phyloP scores from a whole-genome alignment of 2,113 vertebrate species.

The Saimiri boliviensis region DNA sequence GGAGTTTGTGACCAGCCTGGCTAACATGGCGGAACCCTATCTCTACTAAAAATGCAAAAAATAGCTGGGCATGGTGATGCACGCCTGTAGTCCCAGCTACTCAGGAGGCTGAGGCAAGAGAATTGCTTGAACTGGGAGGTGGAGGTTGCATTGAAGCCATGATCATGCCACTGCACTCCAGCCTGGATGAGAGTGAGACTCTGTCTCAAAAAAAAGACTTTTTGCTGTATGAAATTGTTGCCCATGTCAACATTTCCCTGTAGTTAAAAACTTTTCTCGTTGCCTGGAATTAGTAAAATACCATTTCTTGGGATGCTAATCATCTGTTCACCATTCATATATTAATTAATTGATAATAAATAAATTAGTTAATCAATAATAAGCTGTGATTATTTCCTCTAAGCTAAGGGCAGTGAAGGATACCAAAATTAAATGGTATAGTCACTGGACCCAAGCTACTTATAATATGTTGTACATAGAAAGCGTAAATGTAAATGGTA shows the following conservation, averaged over 20 bases:
- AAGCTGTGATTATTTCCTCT: background rate
- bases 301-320: background rate
- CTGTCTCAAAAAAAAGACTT: background rate
- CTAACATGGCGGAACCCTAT: too few relatives aligned
- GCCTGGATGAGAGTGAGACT: too few relatives aligned
- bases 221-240: background rate
- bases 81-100: too few relatives aligned
- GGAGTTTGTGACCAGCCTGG: too few relatives aligned
- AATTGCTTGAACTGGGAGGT: too few relatives aligned
- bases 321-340: background rate
- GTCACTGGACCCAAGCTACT: background rate
- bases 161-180: too few relatives aligned
- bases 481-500: background rate
- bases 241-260: background rate
- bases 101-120: too few relatives aligned
- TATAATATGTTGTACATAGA: background rate
- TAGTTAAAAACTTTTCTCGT: background rate
- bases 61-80: too few relatives aligned
- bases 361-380: background rate
- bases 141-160: too few relatives aligned
- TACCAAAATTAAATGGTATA: background rate
- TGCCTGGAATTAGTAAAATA: background rate
- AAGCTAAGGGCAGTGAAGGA: background rate
- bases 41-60: too few relatives aligned
- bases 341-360: background rate